These are phyloP conservation scores for Furnarius figulus DNA, from an alignment of 2,113 vertebrate genomes.

Conservation along the genomic window DNA sequence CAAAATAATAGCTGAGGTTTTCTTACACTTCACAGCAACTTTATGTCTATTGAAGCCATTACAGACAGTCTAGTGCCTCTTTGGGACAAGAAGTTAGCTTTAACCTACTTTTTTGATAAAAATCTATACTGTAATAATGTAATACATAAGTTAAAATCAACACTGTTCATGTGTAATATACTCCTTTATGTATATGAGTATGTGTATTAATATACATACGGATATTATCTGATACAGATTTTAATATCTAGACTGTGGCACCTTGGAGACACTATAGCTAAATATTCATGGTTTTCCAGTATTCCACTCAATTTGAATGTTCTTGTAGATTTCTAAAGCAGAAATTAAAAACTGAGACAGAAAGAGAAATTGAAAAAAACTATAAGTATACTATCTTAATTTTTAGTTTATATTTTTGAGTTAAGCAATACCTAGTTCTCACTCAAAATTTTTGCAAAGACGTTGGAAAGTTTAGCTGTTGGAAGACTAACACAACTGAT, in stretches of 20 bases:
- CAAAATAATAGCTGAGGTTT: conserved; percentile 8
- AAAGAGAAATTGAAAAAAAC: not conserved
- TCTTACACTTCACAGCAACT: not conserved
- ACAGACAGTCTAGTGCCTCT: not conserved
- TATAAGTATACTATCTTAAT: not conserved
- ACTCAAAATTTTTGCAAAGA: not conserved
- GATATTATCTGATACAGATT: not conserved
- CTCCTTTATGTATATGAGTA: not conserved
- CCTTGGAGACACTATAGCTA: not conserved
- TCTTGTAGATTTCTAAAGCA: not conserved
- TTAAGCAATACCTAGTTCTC: not conserved
- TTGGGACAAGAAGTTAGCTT: not conserved
- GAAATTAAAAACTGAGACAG: not conserved
- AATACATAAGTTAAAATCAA: not conserved
- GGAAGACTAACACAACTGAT: not conserved
- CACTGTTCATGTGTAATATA: not conserved
- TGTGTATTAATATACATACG: not conserved
- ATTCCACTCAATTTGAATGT: not conserved
- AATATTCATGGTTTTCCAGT: not conserved
- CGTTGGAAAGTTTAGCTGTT: not conserved
- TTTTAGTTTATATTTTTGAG: not conserved
- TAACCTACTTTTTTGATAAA: not conserved
- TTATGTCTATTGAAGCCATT: not conserved
- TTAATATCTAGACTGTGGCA: not conserved
- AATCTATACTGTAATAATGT: not conserved